Evolutionary conservation across 2,113 vertebrate species (phyloP).

Genomic region (Arizona elegans): DNA sequence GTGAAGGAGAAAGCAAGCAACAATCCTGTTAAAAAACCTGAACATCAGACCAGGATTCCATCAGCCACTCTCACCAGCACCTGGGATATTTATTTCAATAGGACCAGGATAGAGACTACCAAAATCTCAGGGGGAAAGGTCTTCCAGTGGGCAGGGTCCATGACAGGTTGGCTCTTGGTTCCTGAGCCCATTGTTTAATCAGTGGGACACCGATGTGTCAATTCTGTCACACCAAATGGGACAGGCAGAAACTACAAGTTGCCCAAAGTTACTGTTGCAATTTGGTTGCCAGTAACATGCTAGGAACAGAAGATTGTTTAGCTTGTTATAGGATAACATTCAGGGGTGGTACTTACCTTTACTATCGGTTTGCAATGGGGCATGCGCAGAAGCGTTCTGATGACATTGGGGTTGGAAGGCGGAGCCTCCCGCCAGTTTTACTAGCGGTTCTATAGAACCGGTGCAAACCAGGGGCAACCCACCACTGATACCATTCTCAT

Average conservation of each 20-base stretch:
- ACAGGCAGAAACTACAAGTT: neutral
- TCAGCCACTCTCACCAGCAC: neutral
- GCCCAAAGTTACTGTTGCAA: neutral
- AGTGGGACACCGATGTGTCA: neutral
- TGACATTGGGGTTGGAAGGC: no score
- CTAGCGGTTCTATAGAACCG: no score
- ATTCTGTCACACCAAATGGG: neutral
- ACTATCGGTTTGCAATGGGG: no score
- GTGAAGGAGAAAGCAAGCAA: neutral
- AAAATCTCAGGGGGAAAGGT: neutral
- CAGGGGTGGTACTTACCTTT: no score
- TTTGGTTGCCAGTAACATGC: neutral
- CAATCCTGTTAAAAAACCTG: neutral
- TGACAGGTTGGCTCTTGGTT: neutral
- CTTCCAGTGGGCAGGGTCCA: neutral
- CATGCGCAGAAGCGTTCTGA: no score
- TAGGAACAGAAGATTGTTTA: neutral
- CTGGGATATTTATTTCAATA: neutral
- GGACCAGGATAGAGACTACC: neutral
- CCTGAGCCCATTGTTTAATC: neutral
- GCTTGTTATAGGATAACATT: neutral
- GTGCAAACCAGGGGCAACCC: no score
- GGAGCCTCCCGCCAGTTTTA: no score
- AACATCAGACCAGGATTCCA: neutral
- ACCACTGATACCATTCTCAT: neutral